Conservation (phyloP, 1,140 invertebrate species). For the Chironomus tepperi region DNA sequence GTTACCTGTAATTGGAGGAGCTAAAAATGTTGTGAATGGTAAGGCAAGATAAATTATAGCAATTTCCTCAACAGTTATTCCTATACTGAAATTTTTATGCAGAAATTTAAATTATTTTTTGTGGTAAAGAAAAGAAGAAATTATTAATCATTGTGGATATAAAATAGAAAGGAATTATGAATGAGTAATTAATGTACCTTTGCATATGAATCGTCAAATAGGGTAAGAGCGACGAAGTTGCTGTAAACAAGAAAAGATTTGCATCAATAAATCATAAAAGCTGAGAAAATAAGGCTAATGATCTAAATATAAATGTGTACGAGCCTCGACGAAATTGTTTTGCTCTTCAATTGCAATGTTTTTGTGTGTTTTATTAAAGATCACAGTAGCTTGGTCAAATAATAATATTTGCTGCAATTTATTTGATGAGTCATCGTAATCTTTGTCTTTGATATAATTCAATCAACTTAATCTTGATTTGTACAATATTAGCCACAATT, state of each 20-base stretch:
- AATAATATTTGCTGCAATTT: no score
- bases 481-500: no score
- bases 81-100: constrained; percentile 46
- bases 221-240: constrained; percentile 66
- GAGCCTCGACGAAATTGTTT: no score
- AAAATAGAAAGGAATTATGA: no score
- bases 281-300: not conserved
- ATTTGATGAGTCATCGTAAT: no score
- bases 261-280: constrained; percentile 8
- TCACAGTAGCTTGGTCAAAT: no score
- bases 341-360: no score
- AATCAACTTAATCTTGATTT: no score
- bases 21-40: constrained; percentile 70
- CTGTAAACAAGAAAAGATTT: constrained; percentile 43
- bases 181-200: constrained; percentile 31
- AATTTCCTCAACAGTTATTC: constrained; percentile 71
- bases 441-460: no score
- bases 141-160: not conserved
- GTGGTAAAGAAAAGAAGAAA: not conserved
- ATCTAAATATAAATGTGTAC: not conserved
- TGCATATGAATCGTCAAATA: constrained; percentile 83
- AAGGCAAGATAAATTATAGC: constrained; percentile 74
- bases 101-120: not conserved
- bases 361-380: no score
- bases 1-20: constrained; percentile 67